Evolutionary conservation across 1,140 invertebrate genomes (phyloP).

Genomic region (Asbolus verrucosus): DNA sequence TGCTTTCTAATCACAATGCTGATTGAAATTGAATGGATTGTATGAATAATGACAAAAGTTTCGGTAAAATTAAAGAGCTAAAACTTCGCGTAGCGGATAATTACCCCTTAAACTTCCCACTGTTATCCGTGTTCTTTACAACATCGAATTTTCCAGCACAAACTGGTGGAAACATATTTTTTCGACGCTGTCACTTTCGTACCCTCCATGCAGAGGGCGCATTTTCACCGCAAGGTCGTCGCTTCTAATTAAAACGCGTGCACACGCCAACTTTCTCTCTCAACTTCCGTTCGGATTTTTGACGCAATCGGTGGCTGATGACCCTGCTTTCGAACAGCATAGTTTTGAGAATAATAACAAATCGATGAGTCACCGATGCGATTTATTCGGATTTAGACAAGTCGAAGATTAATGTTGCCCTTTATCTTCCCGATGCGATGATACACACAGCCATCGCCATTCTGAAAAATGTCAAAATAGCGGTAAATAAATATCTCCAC

Average conservation of each 20-base stretch:
- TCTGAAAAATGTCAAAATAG: not conserved
- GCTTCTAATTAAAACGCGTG: too few relatives aligned
- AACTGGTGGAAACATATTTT: not conserved
- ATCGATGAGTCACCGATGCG: too few relatives aligned
- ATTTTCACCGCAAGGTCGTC: too few relatives aligned
- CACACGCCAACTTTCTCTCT: too few relatives aligned
- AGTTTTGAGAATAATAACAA: too few relatives aligned
- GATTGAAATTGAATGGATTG: slow-evolving; percentile 45
- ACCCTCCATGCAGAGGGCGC: not conserved
- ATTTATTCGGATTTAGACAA: too few relatives aligned
- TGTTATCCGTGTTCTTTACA: not conserved
- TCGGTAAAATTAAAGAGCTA: slow-evolving; percentile 23
- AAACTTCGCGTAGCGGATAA: slow-evolving; percentile 14
- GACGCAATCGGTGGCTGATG: too few relatives aligned
- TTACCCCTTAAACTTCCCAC: slow-evolving; percentile 25
- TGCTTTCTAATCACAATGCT: slow-evolving; percentile 40
- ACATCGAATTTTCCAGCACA: not conserved
- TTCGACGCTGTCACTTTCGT: not conserved
- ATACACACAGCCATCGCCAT: too few relatives aligned
- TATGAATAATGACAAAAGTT: slow-evolving; percentile 43
- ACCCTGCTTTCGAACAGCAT: too few relatives aligned
- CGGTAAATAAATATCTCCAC: slow-evolving; percentile 2
- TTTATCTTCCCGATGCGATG: too few relatives aligned
- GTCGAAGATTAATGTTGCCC: too few relatives aligned
- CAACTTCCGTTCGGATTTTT: too few relatives aligned